Conservation (phyloP, 2,797 vertebrate genomes). For the Dendrocincla tyrannina region DNA sequence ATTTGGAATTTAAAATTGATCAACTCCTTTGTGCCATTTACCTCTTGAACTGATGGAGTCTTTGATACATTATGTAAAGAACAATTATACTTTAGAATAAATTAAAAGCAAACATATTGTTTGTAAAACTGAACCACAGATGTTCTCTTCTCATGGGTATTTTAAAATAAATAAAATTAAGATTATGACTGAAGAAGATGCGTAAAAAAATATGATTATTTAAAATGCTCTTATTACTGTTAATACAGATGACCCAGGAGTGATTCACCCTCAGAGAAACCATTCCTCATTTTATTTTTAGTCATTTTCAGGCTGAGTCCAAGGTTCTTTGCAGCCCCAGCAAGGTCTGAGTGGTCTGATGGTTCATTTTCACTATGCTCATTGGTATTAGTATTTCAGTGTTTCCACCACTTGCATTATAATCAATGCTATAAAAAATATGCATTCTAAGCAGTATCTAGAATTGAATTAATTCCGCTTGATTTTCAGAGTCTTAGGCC, state of each 20-base stretch:
- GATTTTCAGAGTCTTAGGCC: background rate
- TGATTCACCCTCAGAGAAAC: background rate
- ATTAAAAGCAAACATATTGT: background rate
- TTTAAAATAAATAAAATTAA: slow-evolving; percentile 6
- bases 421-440: background rate
- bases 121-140: background rate
- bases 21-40: background rate
- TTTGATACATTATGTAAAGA: slow-evolving; percentile 21
- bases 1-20: slow-evolving; percentile 53
- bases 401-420: background rate
- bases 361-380: background rate
- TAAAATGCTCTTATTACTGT: slow-evolving; percentile 4
- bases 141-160: background rate
- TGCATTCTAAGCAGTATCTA: background rate
- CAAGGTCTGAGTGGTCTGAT: slow-evolving; percentile 10
- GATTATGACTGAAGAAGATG: background rate
- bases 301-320: background rate
- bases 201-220: background rate
- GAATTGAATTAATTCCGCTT: background rate
- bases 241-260: slow-evolving; percentile 16
- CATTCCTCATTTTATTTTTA: slow-evolving; percentile 21
- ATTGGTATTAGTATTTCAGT: background rate
- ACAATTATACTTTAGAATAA: slow-evolving; percentile 4
- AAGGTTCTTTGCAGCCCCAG: slow-evolving; percentile 12
- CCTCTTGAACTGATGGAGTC: background rate